A percentile compares a stretch with the other conserved stretches of the same genome.
Conservation (phyloP, 2,797 vertebrate genomes). For the Sebastes taczanowskii region DNA sequence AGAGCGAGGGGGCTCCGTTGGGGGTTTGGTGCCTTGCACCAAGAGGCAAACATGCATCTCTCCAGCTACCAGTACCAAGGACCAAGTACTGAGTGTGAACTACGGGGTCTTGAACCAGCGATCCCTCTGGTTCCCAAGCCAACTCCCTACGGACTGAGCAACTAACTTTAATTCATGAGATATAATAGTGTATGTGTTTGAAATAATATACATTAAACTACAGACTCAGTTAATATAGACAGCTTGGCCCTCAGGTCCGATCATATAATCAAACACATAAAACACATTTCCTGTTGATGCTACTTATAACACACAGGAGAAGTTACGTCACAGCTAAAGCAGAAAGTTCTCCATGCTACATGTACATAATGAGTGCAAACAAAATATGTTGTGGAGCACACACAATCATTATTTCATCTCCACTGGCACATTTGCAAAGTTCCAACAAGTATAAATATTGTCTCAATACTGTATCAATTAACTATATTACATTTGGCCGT, state of each 20-base stretch:
- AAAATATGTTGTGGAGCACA: neutral
- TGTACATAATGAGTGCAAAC: neutral
- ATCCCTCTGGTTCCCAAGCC: too few relatives aligned
- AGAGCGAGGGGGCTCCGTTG: too few relatives aligned
- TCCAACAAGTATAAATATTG: neutral
- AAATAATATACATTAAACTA: neutral
- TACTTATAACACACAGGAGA: neutral
- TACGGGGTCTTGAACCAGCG: too few relatives aligned
- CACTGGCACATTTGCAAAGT: neutral
- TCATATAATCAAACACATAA: neutral
- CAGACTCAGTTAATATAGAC: neutral
- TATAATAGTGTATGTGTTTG: neutral
- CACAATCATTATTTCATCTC: neutral
- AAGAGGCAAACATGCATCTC: too few relatives aligned
- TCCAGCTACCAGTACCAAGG: too few relatives aligned
- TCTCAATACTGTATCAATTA: neutral
- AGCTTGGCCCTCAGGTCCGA: neutral
- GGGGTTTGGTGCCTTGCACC: too few relatives aligned
- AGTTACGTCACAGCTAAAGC: neutral
- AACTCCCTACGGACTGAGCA: too few relatives aligned
- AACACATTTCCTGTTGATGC: slow-evolving; percentile 3
- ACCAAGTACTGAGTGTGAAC: too few relatives aligned
- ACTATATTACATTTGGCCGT: neutral
- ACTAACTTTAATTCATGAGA: neutral
- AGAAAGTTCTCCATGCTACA: neutral